Base-by-base conservation (phyloP, 1,140 invertebrate genomes). In the Drosophila cardini region DNA sequence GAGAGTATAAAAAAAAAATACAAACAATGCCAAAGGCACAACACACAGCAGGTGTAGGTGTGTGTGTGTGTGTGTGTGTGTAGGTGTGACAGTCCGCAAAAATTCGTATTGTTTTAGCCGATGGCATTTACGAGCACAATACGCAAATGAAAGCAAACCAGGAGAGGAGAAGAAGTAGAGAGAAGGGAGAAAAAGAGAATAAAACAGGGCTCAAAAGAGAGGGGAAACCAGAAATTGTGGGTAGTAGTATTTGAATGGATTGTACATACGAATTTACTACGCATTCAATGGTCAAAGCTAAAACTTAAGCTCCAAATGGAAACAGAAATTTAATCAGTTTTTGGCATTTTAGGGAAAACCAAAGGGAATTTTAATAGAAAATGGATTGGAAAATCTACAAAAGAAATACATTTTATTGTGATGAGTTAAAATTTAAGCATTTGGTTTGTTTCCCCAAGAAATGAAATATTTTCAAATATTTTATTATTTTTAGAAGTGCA, bases 31-130 rank as follows among this genome's bases (percentile, higher is more conserved):
- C 42, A 15, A 8, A 32, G 58, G 18, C 52, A 21, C 32, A 45
- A 15, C 52, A 21, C 30, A 30, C 42, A 13, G 48, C 15, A 36
- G 38, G 34, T 21, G 45, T 38, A 43, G n/a, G 36, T 43, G 46
- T 62, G 48, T 13, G 56, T 13, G 30, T 46, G 38, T 26, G 16
- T 46, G 2, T 38, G 18, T n/a, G 21, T 15, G 43, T 36, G 62
- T 61, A 67, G 18, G 67, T 69, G 61, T 72, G 78, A 63, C 50
- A 57, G 34, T 26, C 67, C 18, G 62, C 62, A 60, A 55, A 72
- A 72, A 55, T 65, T 52, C 38, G 55, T 72, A 78, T 62, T 78
- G 50, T 76, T 65, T 50, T 57, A 36, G 36, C 42, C 46, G 43
- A 52, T 30, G 13, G 40, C 52, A 63, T 36, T 45, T 52, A 34